phyloP scores from a whole-genome alignment of 23 tunicate genomes.

The Oikopleura dioica region DNA sequence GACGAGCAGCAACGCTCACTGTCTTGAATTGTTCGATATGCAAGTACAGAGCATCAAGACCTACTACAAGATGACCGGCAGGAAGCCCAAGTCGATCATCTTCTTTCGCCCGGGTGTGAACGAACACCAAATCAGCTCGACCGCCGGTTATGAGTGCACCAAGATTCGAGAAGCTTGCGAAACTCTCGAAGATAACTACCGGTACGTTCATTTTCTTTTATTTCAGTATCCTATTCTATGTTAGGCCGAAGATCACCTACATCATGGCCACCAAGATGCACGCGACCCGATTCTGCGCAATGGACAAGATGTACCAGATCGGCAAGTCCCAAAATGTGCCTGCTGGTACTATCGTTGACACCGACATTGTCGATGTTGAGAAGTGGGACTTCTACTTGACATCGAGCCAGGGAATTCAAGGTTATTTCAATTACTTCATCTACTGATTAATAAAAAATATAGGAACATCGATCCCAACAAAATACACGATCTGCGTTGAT shows the following conservation, averaged over 20 bases:
- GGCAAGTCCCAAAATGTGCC: constrained; percentile 12
- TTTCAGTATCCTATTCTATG: too few relatives aligned
- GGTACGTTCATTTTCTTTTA: neutral
- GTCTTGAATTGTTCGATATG: too few relatives aligned
- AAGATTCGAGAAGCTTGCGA: neutral
- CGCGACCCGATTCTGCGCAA: neutral
- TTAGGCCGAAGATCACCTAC: constrained; percentile 10
- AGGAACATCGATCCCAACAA: constrained; percentile 3
- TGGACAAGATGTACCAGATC: too few relatives aligned
- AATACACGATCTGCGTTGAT: neutral
- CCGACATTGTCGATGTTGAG: neutral
- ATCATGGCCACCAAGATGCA: constrained; percentile 3
- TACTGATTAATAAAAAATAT: too few relatives aligned
- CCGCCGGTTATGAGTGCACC: neutral
- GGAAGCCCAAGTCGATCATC: neutral
- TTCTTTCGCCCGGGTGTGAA: neutral
- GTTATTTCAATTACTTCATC: too few relatives aligned
- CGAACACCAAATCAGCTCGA: neutral
- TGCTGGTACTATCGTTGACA: neutral
- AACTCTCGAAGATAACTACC: neutral
- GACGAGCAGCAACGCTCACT: too few relatives aligned
- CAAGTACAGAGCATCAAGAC: too few relatives aligned
- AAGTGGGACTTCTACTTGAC: neutral
- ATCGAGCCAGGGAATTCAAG: constrained; percentile 10
- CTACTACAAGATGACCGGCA: neutral